Evolutionary conservation across 2,797 vertebrate genomes (phyloP), one percentile per base, ranked within the genome.

Genomic region (Diplodus puntazzo): DNA sequence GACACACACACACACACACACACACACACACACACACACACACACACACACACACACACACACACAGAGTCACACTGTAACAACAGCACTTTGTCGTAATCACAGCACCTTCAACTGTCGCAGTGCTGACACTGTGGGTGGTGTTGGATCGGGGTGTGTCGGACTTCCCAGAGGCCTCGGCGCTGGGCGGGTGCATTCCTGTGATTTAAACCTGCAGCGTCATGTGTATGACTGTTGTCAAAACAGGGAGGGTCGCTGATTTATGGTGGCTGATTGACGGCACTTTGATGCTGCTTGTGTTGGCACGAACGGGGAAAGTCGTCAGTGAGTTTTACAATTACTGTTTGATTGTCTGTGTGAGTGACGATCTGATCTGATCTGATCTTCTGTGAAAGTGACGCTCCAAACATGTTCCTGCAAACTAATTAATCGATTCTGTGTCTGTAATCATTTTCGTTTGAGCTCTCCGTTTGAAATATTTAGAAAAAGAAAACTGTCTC

Each of bases 191-290:
- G 27, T 64, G 53, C 84, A 75, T 86, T 85, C 84, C 61, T 81
- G 66, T 59, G 59, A 80, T 59, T 60, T 70, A 55, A 82, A 83
- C 88, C 69, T 87, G 87, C 82, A 73, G 79, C 18, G 23, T 87
- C 68, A 68, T 75, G 81, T 45, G 55, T 62, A 10, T 2, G 25
- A 20, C 67, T 78, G 76, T 65, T 86, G 79, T 77, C 72, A 61
- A 13, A 84, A 76, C 59, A 83, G 69, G 65, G 21, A 68, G 55
- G 80, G 2, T 64, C 58, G 67, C 11, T 65, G 63, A 77, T 63
- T 82, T 65, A 60, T 3, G 1, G 6, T 3, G 5, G n/a, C 13
- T 2, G 30, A 58, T 2, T 14, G 27, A 13, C 13, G 13, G 16
- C 1, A 0, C 50, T 69, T 80, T 69, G 70, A 80, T 73, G 52